These are phyloP conservation scores for Chelidonichthys spinosus DNA, from an alignment of 2,797 vertebrate genomes.

Conservation along the genomic window DNA sequence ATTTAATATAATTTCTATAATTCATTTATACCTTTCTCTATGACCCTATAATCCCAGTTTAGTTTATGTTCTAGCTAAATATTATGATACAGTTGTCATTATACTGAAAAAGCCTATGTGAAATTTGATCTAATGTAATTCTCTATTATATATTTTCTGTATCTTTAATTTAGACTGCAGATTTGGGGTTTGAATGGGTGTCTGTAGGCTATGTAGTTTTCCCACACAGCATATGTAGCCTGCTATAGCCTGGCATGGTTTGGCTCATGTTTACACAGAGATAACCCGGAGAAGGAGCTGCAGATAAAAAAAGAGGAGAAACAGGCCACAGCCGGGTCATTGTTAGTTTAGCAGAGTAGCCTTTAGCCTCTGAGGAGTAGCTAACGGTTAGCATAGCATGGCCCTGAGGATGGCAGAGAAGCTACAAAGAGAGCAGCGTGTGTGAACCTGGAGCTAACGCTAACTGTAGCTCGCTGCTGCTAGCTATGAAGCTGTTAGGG, in stretches of 20 bases:
- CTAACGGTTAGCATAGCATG: conserved; percentile 33
- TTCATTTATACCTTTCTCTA: neutral
- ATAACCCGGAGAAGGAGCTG: conserved; percentile 31
- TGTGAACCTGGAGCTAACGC: neutral
- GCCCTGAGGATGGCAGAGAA: neutral
- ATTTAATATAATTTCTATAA: neutral
- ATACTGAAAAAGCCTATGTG: too few species aligned
- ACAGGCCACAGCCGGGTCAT: neutral
- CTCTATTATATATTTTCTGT: too few species aligned
- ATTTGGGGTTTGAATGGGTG: neutral
- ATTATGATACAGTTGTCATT: too few species aligned
- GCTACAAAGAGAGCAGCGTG: neutral
- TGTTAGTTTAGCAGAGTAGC: conserved; percentile 33
- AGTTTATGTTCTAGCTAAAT: too few species aligned
- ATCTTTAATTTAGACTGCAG: neutral
- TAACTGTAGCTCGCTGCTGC: neutral
- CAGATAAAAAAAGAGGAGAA: conserved; percentile 17
- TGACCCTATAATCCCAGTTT: too few species aligned
- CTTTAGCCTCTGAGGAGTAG: neutral
- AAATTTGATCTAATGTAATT: too few species aligned
- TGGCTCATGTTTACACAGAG: conserved; percentile 36
- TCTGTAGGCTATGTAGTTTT: neutral
- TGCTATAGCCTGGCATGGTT: neutral
- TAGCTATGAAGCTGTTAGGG: neutral
- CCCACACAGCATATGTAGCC: neutral